These are phyloP conservation scores for Lerema accius DNA, from an alignment of 1,140 invertebrate genomes.

Conservation along the genomic window DNA sequence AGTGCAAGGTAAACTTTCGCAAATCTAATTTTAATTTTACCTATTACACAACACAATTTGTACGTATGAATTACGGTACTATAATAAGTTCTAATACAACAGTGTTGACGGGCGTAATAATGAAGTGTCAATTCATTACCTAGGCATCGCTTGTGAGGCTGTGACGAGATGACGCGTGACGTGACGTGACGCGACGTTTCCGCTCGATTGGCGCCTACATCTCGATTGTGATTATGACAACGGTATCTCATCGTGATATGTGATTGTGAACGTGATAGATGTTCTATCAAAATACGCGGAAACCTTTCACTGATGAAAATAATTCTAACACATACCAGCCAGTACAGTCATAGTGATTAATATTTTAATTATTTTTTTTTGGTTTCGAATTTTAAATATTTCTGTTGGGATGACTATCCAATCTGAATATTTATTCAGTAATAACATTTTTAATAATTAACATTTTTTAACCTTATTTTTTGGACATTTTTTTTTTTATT, in stretches of 20 bases:
- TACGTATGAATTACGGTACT: too few relatives aligned
- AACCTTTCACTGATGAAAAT: not conserved
- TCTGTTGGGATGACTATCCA: too few relatives aligned
- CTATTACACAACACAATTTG: too few relatives aligned
- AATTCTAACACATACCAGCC: not conserved
- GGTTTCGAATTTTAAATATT: too few relatives aligned
- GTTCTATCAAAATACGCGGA: not conserved
- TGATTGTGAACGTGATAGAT: constrained; percentile 13
- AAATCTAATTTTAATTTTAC: too few relatives aligned
- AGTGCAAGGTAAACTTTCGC: too few relatives aligned
- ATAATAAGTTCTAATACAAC: too few relatives aligned
- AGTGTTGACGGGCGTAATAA: not conserved
- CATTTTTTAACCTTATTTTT: too few relatives aligned
- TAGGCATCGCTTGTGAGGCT: constrained; percentile 5
- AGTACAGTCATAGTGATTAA: not conserved
- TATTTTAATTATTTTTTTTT: too few relatives aligned
- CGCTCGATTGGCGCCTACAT: constrained; percentile 15
- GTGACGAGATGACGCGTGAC: constrained; percentile 12
- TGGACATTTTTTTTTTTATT: too few relatives aligned
- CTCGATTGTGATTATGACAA: constrained; percentile 17
- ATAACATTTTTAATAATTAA: too few relatives aligned
- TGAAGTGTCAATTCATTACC: not conserved
- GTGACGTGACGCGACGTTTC: constrained; percentile 6
- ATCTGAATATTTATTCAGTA: too few relatives aligned
- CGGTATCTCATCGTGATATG: constrained; percentile 15